Conservation (phyloP, 2,888 invertebrate genomes). For the Omphaloscelis lunosa region DNA sequence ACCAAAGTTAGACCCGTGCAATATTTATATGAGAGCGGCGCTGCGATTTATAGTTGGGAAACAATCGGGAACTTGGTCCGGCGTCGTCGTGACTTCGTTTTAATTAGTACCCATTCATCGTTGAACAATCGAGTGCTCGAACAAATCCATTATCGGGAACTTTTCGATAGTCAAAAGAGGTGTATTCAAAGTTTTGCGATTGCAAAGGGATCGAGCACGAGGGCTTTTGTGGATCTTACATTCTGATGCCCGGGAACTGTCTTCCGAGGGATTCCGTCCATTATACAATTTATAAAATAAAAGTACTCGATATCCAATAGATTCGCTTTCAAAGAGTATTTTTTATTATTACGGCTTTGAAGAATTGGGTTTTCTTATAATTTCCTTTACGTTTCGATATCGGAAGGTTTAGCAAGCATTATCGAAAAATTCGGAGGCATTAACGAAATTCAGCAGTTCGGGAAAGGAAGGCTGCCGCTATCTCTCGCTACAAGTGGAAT, state of each 20-base stretch:
- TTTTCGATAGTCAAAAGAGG: conserved; percentile 90
- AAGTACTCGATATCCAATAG: conserved; percentile 68
- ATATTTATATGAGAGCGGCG: conserved; percentile 87
- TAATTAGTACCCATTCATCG: conserved; percentile 91
- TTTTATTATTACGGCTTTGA: conserved; percentile 55
- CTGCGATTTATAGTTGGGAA: conserved; percentile 88
- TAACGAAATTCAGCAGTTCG: conserved; percentile 75
- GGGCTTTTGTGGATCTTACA: conserved; percentile 78
- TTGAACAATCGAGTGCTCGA: conserved; percentile 89
- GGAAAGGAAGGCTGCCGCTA: conserved; percentile 74
- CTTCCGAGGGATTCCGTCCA: conserved; percentile 71
- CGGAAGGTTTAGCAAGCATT: conserved; percentile 74
- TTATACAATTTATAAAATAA: conserved; percentile 71
- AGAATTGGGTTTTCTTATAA: conserved; percentile 70
- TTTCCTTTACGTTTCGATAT: conserved; percentile 75
- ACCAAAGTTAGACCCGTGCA: conserved; percentile 84
- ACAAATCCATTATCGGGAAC: conserved; percentile 90
- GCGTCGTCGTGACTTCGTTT: conserved; percentile 89
- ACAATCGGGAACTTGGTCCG: conserved; percentile 88
- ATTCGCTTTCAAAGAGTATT: conserved; percentile 57
- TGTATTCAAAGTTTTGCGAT: conserved; percentile 87
- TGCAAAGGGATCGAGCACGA: conserved; percentile 79
- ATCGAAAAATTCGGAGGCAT: conserved; percentile 78
- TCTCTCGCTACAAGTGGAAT: conserved; percentile 75
- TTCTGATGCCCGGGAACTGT: conserved; percentile 70